A percentile compares a stretch with the other conserved stretches of the same genome.
Evolutionary conservation across 2,797 vertebrate species (phyloP).

Genomic region (Nyctalus aviator): DNA sequence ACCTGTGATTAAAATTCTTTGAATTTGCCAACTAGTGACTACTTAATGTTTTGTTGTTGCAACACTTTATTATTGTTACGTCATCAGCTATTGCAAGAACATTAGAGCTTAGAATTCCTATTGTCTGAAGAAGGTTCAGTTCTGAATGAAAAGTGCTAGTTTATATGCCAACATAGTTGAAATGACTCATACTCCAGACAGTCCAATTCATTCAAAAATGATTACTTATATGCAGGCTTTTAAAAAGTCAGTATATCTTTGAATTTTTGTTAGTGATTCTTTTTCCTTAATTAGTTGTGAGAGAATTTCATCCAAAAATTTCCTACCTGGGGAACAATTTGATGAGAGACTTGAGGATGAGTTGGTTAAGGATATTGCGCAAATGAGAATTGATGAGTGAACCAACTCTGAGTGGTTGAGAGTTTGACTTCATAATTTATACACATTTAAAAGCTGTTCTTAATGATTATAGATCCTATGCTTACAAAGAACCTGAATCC

Average conservation of each 20-base stretch:
- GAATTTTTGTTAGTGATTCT: neutral
- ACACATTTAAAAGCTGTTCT: neutral
- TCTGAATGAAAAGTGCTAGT: neutral
- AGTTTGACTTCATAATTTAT: neutral
- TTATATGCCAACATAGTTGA: neutral
- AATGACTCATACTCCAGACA: neutral
- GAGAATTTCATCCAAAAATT: constrained; percentile 18
- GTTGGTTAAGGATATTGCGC: neutral
- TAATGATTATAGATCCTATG: neutral
- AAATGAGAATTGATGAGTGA: neutral
- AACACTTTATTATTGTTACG: neutral
- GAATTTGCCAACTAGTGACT: neutral
- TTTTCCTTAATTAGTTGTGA: neutral
- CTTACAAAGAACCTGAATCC: neutral
- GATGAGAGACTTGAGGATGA: neutral
- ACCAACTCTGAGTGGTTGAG: neutral
- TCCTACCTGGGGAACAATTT: neutral
- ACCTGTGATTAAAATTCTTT: neutral
- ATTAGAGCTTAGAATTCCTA: neutral
- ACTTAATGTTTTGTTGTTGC: neutral
- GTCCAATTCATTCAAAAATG: neutral
- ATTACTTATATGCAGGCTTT: neutral
- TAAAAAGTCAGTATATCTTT: neutral
- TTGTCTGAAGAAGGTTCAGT: constrained; percentile 30
- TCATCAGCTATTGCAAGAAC: neutral